These are phyloP conservation scores for Perca flavescens DNA, from an alignment of 2,113 vertebrate species.

Conservation along the genomic window DNA sequence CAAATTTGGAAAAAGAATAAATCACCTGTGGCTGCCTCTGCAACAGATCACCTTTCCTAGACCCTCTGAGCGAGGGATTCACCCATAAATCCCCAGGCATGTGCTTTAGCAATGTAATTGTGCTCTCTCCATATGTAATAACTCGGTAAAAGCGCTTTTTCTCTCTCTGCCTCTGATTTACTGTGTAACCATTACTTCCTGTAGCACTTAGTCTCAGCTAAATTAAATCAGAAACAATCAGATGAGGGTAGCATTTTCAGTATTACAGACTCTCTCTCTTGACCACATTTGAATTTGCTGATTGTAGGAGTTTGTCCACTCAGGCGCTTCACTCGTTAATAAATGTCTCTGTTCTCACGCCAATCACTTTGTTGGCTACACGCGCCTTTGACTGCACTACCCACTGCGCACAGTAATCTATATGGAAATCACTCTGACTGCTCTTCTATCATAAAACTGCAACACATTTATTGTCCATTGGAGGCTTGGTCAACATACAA, in stretches of 20 bases:
- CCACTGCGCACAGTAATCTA: constrained; percentile 65
- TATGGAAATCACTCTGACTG: constrained; percentile 69
- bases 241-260: constrained; percentile 30
- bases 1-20: constrained; percentile 73
- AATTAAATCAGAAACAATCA: constrained; percentile 64
- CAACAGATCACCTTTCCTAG: constrained; percentile 74
- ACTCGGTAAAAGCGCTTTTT: constrained; percentile 57
- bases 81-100: constrained; percentile 76
- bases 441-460: constrained; percentile 27
- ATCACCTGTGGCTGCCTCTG: constrained; percentile 72
- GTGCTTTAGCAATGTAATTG: constrained; percentile 71
- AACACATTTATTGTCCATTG: constrained; percentile 26
- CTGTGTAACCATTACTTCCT: constrained; percentile 58
- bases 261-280: constrained; percentile 25
- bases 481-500: constrained; percentile 26
- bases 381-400: constrained; percentile 21
- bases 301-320: constrained; percentile 54
- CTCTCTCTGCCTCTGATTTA: constrained; percentile 64
- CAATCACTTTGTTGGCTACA: constrained; percentile 50
- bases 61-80: constrained; percentile 59
- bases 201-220: constrained; percentile 63
- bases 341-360: constrained; percentile 39
- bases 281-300: constrained; percentile 61
- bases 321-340: constrained; percentile 36
- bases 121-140: constrained; percentile 68